These are phyloP conservation scores for Wasmannia auropunctata DNA, from an alignment of 1,140 invertebrate species.

Conservation along the genomic window DNA sequence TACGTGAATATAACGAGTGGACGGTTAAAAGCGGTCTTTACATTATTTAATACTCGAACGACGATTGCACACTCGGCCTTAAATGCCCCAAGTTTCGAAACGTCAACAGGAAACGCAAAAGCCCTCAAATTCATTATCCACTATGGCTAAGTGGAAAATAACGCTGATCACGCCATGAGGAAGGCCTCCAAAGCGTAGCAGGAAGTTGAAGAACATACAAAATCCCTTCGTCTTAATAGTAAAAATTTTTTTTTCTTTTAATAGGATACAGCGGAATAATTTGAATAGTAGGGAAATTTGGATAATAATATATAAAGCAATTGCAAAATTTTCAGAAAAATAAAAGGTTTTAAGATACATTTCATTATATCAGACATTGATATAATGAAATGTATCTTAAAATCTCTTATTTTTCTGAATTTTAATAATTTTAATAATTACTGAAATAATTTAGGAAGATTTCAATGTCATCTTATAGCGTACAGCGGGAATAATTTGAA, in stretches of 20 bases:
- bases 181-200: neutral
- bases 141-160: constrained; percentile 66
- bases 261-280: no score
- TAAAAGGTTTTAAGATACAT: no score
- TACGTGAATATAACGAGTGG: constrained; percentile 3
- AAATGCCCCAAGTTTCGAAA: constrained; percentile 30
- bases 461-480: no score
- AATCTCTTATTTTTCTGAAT: no score
- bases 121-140: constrained; percentile 62
- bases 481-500: no score
- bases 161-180: constrained; percentile 20
- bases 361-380: no score
- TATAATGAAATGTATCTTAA: no score
- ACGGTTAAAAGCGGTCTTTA: constrained; percentile 42
- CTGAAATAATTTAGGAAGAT: no score
- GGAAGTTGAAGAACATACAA: constrained; percentile 18
- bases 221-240: constrained; percentile 11
- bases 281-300: no score
- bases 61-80: constrained; percentile 10
- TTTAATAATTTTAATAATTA: no score
- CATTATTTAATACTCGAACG: constrained; percentile 40
- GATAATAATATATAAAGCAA: no score
- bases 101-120: constrained; percentile 61
- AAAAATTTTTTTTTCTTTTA: neutral
- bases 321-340: no score